These are phyloP conservation scores for Pelecanoides urinatrix DNA, from an alignment of 2,113 vertebrate genomes.

Conservation along the genomic window DNA sequence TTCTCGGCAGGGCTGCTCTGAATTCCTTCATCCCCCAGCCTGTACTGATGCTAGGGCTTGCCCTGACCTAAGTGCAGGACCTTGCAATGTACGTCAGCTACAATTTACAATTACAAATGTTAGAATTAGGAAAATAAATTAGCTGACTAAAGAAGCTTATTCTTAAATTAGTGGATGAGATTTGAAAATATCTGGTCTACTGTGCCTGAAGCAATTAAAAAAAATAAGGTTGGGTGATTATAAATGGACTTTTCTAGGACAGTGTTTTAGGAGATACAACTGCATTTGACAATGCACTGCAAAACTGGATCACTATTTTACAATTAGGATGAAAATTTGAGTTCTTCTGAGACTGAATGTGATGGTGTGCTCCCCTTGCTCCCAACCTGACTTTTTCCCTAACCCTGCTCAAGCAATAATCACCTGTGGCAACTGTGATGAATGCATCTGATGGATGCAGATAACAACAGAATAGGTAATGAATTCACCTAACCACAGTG, in stretches of 20 bases:
- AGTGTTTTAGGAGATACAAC: not conserved
- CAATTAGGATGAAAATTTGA: not conserved
- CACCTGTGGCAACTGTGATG: no score
- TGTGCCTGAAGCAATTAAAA: slow-evolving; percentile 1
- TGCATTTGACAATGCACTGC: not conserved
- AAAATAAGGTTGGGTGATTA: not conserved
- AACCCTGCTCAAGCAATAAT: no score
- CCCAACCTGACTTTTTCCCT: no score
- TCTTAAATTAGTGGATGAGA: not conserved
- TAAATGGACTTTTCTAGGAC: not conserved
- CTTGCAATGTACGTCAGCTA: not conserved
- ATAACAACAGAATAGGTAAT: no score
- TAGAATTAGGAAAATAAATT: slow-evolving; percentile 31
- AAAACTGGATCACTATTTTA: not conserved
- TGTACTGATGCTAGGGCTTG: not conserved
- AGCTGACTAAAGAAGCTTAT: not conserved
- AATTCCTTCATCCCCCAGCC: not conserved
- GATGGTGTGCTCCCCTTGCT: no score
- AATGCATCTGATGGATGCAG: no score
- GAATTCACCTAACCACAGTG: no score
- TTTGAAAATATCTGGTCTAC: not conserved
- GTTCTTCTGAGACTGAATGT: not conserved
- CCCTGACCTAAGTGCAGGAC: not conserved
- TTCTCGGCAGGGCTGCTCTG: not conserved
- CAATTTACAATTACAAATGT: not conserved